Percentiles rank a stretch among this genome's conserved stretches.
Evolutionary conservation across 1,140 invertebrate genomes (phyloP).

Genomic region (Anagrus nilaparvatae): DNA sequence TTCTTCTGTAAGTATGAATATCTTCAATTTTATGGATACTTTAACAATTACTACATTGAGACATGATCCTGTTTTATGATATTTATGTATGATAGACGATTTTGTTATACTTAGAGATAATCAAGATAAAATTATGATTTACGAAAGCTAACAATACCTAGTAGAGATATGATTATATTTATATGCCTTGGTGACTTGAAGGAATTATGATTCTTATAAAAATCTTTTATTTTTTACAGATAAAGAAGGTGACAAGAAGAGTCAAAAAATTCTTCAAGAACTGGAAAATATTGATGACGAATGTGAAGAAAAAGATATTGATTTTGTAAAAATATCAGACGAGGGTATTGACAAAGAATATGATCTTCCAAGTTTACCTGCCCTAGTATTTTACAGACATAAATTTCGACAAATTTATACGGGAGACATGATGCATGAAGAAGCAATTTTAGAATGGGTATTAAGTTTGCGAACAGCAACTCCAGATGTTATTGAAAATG

Average conservation of each 20-base stretch:
- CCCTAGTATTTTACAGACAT: conserved; percentile 81
- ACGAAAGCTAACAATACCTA: no score
- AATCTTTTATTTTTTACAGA: conserved; percentile 44
- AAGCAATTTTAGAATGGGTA: conserved; percentile 83
- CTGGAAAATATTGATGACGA: conserved; percentile 92
- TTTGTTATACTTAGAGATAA: no score
- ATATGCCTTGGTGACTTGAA: neutral
- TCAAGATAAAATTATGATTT: no score
- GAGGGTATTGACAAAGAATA: conserved; percentile 82
- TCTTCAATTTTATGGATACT: no score
- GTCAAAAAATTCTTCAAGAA: conserved; percentile 79
- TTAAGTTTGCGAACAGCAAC: conserved; percentile 71
- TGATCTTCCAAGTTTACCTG: conserved; percentile 70
- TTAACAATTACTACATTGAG: neutral
- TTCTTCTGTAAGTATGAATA: conserved; percentile 76
- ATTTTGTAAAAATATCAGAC: conserved; percentile 89
- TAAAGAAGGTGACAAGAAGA: conserved; percentile 81
- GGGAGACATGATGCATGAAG: conserved; percentile 85
- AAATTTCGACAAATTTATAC: conserved; percentile 81
- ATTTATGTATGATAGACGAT: no score
- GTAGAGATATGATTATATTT: no score
- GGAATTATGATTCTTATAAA: neutral
- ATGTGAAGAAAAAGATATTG: conserved; percentile 83
- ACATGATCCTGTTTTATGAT: no score
- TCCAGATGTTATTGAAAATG: conserved; percentile 84